A percentile compares a stretch with the other conserved stretches of the same genome.
Conservation (phyloP, 1,140 invertebrate genomes). For the Odontomachus brunneus region DNA sequence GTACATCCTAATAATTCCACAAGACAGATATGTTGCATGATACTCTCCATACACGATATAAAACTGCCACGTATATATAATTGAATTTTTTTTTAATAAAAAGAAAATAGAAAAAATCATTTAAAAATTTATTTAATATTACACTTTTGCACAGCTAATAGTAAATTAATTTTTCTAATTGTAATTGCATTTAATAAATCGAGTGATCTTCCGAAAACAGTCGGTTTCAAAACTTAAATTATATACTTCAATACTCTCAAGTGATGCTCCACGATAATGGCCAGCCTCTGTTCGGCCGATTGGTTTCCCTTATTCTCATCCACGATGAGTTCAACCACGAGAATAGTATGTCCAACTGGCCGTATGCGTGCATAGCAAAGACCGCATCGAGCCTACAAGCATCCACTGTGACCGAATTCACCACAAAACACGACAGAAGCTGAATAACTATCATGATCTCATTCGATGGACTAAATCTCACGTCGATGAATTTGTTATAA, state of each 20-base stretch:
- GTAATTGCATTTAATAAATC: not conserved
- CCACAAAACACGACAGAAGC: not conserved
- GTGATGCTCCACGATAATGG: constrained; percentile 73
- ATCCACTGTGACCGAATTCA: constrained; percentile 46
- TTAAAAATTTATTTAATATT: too few species aligned
- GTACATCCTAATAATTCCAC: constrained; percentile 75
- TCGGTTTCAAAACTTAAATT: constrained; percentile 7
- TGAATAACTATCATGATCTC: constrained; percentile 65
- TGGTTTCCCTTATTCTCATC: not conserved
- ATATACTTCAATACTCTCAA: constrained; percentile 64
- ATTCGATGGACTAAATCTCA: constrained; percentile 62
- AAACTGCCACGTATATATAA: constrained; percentile 70
- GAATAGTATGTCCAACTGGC: constrained; percentile 74
- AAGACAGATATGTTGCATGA: constrained; percentile 73
- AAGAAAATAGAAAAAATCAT: too few species aligned
- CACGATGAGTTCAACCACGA: constrained; percentile 50
- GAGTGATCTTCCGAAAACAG: not conserved
- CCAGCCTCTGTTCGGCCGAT: constrained; percentile 57
- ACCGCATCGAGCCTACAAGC: constrained; percentile 70
- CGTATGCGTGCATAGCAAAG: constrained; percentile 75
- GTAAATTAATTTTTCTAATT: too few species aligned
- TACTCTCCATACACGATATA: constrained; percentile 64
- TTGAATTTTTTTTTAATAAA: not conserved
- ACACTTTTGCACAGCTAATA: too few species aligned
- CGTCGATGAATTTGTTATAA: constrained; percentile 58